Percentiles rank a stretch among this genome's conserved stretches.
These are phyloP conservation scores for Platysternon megacephalum DNA, from an alignment of 2,113 vertebrate genomes.

Conservation along the genomic window DNA sequence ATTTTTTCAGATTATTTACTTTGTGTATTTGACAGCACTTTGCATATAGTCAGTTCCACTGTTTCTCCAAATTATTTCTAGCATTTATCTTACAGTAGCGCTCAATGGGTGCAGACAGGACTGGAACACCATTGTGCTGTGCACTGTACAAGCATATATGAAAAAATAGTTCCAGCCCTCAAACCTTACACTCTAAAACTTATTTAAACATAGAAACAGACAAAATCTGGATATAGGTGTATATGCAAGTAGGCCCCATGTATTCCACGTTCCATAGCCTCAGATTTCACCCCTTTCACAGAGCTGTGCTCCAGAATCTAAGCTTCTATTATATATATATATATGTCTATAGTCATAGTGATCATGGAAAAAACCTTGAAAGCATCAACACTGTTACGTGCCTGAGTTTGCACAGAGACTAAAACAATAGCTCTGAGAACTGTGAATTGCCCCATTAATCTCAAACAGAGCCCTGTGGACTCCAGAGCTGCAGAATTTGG, in stretches of 20 bases:
- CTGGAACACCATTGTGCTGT: conserved; percentile 2
- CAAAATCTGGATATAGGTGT: not conserved
- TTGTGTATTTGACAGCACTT: not conserved
- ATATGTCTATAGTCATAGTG: not conserved
- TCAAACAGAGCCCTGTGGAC: not conserved
- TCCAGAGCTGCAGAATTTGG: not conserved
- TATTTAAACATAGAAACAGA: not conserved
- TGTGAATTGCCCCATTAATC: not conserved
- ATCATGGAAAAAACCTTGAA: not conserved
- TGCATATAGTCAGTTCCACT: not conserved
- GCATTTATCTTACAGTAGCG: not conserved
- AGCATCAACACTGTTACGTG: not conserved
- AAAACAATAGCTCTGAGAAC: not conserved
- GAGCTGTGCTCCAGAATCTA: not conserved
- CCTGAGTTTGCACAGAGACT: not conserved
- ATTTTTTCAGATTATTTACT: not conserved
- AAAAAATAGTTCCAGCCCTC: not conserved
- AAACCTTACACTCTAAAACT: not conserved
- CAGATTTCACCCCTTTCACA: not conserved
- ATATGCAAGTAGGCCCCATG: not conserved
- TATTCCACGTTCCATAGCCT: accelerated
- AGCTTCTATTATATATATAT: not conserved
- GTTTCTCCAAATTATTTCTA: not conserved
- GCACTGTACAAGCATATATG: not conserved
- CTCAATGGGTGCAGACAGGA: conserved; percentile 44